A percentile compares a stretch with the other conserved stretches of the same genome.
phyloP scores from a whole-genome alignment of 1,140 invertebrate species.

The Drosophila malerkotliana region DNA sequence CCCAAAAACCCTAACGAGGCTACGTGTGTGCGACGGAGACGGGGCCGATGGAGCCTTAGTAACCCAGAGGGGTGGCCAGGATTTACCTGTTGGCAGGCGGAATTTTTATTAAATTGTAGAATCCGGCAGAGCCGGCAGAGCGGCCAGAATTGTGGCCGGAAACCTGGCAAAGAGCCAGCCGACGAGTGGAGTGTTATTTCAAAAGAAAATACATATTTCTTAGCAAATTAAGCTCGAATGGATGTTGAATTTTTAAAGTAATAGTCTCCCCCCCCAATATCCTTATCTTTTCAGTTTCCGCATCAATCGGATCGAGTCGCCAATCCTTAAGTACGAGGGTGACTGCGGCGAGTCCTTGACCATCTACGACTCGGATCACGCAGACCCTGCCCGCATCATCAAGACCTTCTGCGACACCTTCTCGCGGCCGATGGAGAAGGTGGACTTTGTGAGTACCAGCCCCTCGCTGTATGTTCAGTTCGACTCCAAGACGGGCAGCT shows the following conservation, averaged over 20 bases:
- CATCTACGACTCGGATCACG: slow-evolving; percentile 92
- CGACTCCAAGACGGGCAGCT: slow-evolving; percentile 95
- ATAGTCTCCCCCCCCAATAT: background rate
- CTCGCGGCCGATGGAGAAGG: slow-evolving; percentile 95
- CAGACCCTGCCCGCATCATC: slow-evolving; percentile 93
- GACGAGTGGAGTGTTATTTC: slow-evolving; percentile 19
- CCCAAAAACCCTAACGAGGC: slow-evolving; percentile 48
- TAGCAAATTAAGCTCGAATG: background rate
- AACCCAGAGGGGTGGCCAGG: slow-evolving; percentile 30
- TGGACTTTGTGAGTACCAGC: slow-evolving; percentile 94
- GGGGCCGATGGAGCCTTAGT: background rate
- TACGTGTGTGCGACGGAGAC: slow-evolving; percentile 55
- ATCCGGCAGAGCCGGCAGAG: slow-evolving; percentile 10
- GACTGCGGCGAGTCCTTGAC: slow-evolving; percentile 95
- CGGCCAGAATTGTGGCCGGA: slow-evolving; percentile 20
- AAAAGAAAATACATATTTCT: background rate
- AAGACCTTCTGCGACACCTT: slow-evolving; percentile 97
- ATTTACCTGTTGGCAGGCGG: slow-evolving; percentile 71
- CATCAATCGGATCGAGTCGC: slow-evolving; percentile 94
- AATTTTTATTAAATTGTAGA: slow-evolving; percentile 76
- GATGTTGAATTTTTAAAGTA: background rate
- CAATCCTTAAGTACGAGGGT: slow-evolving; percentile 92
- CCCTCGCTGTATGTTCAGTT: slow-evolving; percentile 94
- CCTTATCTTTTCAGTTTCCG: slow-evolving; percentile 88
- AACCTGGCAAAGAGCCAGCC: slow-evolving; percentile 22